Conservation (phyloP, 1,140 invertebrate genomes). For the Agrypnia vestita region DNA sequence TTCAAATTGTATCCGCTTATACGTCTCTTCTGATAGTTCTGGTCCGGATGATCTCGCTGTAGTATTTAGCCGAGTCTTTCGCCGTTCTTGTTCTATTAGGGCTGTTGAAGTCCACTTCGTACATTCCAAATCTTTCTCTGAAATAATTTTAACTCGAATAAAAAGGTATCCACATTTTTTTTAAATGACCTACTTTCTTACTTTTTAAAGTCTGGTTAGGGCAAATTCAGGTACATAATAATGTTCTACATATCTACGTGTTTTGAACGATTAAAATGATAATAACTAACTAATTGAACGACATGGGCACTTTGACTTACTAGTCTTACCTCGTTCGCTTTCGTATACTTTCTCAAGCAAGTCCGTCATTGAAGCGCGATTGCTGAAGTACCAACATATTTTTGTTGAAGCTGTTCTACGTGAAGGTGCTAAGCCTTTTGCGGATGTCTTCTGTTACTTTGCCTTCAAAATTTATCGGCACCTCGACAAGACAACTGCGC, state of each 20-base stretch:
- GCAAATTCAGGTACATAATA: neutral
- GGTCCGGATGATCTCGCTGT: neutral
- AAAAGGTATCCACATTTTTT: neutral
- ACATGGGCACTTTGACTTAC: neutral
- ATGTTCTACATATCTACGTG: neutral
- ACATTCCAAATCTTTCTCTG: conserved; percentile 78
- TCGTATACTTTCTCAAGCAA: no score
- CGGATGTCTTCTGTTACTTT: no score
- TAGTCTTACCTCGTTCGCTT: no score
- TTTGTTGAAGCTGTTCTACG: no score
- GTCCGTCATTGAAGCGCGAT: no score
- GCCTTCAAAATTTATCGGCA: no score
- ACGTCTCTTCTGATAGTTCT: neutral
- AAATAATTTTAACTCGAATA: conserved; percentile 55
- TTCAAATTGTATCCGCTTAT: no score
- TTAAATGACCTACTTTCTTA: no score
- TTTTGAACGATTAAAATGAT: neutral
- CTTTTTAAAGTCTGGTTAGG: no score
- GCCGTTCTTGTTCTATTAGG: conserved; percentile 75
- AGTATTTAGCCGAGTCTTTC: conserved; percentile 74
- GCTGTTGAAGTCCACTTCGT: conserved; percentile 79
- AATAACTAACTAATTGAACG: neutral
- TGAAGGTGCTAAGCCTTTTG: no score
- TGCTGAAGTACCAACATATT: no score
- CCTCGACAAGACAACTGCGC: no score